These are phyloP conservation scores for Anhinga rufa DNA, from an alignment of 2,113 vertebrate genomes.

Conservation along the genomic window DNA sequence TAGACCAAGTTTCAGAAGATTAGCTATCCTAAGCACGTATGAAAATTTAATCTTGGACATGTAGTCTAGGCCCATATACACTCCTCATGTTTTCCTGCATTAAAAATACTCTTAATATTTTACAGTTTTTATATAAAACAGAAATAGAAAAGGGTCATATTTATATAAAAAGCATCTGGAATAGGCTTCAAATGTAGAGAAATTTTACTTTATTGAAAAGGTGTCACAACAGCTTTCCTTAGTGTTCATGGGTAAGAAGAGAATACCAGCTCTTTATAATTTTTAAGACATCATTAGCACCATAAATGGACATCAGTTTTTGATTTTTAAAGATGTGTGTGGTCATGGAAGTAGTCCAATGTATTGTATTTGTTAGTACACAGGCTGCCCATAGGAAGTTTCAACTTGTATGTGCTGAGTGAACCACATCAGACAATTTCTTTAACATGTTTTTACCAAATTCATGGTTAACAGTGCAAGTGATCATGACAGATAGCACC, in stretches of 20 bases:
- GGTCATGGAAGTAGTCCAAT: background rate
- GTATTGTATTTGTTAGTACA: background rate
- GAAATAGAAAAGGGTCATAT: background rate
- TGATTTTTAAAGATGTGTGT: background rate
- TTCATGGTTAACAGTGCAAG: background rate
- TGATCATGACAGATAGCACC: background rate
- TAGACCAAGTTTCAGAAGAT: background rate
- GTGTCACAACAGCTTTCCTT: background rate
- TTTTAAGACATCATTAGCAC: slow-evolving; percentile 19
- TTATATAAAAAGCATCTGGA: slow-evolving; percentile 16
- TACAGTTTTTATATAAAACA: background rate
- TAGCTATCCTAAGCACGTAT: background rate
- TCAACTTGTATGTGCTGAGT: background rate
- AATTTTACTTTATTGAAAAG: slow-evolving; percentile 31
- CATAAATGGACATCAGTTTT: background rate
- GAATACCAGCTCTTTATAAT: background rate
- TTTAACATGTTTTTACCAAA: background rate
- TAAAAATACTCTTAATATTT: background rate
- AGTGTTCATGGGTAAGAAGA: background rate
- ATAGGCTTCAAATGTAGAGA: background rate
- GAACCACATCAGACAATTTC: background rate
- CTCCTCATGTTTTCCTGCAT: background rate
- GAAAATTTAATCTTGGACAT: background rate
- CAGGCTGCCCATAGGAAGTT: background rate
- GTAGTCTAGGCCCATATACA: background rate